Evolutionary conservation across 2,888 invertebrate species (phyloP).

Genomic region (Celastrina argiolus): DNA sequence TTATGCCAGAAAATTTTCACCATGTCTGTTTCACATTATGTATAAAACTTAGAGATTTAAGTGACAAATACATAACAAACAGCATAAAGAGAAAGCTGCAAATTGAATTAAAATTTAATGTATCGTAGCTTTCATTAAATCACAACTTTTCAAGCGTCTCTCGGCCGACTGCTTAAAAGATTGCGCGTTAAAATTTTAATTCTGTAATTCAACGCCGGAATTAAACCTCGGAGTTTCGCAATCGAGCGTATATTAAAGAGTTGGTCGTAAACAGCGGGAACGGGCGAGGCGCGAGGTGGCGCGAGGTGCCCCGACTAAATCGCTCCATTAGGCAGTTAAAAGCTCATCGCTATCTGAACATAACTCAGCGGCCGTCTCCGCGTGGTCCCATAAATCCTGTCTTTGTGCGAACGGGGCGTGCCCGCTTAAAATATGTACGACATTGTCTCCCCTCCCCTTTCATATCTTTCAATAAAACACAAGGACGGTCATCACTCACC

Average conservation of each 20-base stretch:
- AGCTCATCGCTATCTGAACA: constrained; percentile 76
- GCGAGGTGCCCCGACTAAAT: constrained; percentile 73
- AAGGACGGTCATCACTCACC: constrained; percentile 62
- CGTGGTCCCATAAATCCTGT: constrained; percentile 75
- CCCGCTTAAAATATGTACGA: constrained; percentile 75
- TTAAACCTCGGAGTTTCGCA: constrained; percentile 26
- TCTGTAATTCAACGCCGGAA: constrained; percentile 10
- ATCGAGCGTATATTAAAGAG: constrained; percentile 39
- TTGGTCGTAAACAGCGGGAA: constrained; percentile 54
- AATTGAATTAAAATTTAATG: constrained; percentile 1
- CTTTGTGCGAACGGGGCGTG: constrained; percentile 74
- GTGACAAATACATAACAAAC: not conserved
- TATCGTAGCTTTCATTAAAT: not conserved
- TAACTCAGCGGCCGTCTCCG: constrained; percentile 76
- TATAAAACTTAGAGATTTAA: not conserved
- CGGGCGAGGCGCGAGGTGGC: constrained; percentile 69
- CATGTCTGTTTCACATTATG: no score
- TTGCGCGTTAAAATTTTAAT: constrained; percentile 22
- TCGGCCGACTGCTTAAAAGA: constrained; percentile 9
- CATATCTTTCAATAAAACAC: constrained; percentile 62
- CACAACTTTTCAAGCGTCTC: not conserved
- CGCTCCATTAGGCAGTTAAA: constrained; percentile 78
- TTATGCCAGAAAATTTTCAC: no score
- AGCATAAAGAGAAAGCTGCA: not conserved
- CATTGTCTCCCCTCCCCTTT: constrained; percentile 71